A percentile compares a stretch with the other conserved stretches of the same genome.
Conservation (phyloP, 2,113 vertebrate species). For the Lathamus discolor region DNA sequence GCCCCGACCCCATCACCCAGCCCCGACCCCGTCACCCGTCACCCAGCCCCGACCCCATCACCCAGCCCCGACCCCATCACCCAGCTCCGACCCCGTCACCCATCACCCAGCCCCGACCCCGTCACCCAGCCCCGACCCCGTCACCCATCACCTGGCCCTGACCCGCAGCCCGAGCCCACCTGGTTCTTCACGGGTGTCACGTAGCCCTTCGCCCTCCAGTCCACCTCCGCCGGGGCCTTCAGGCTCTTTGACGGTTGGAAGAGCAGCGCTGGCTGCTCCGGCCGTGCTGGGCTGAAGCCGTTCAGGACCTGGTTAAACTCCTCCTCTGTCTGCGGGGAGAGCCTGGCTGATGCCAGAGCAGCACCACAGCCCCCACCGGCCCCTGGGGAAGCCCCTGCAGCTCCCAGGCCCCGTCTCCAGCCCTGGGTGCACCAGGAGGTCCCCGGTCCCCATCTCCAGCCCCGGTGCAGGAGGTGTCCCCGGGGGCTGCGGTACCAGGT, state of each 20-base stretch:
- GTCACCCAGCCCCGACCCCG: background rate
- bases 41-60: accelerated
- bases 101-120: background rate
- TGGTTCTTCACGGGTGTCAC: constrained; percentile 53
- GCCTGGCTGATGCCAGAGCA: background rate
- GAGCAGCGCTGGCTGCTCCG: accelerated
- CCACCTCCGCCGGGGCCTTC: background rate
- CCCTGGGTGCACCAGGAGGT: background rate
- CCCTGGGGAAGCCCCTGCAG: background rate
- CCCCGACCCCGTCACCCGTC: background rate
- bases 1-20: background rate
- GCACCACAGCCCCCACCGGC: accelerated
- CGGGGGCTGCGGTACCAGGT: constrained; percentile 22
- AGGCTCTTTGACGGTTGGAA: background rate
- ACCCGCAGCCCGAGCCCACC: background rate
- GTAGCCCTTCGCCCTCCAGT: constrained; percentile 36
- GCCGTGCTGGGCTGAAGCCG: accelerated
- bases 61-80: background rate
- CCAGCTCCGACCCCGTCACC: background rate
- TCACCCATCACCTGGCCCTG: background rate
- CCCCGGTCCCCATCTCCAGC: background rate
- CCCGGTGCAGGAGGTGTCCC: no score
- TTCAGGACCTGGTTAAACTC: constrained; percentile 53
- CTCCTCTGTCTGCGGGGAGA: background rate
- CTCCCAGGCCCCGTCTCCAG: background rate